These are phyloP conservation scores for Pteronura brasiliensis DNA, from an alignment of 2,113 vertebrate genomes.

Conservation along the genomic window DNA sequence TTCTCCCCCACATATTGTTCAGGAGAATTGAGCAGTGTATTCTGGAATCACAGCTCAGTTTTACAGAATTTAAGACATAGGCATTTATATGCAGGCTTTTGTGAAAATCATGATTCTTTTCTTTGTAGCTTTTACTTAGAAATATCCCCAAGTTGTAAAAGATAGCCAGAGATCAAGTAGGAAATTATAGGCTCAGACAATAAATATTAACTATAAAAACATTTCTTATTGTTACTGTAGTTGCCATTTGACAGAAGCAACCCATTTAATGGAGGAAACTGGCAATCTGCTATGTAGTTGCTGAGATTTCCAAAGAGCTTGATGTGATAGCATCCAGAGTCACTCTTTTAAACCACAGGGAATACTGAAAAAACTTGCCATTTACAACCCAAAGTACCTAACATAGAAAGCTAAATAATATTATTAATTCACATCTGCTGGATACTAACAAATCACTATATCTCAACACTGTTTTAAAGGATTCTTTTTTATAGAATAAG, in stretches of 20 bases:
- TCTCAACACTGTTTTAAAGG: not conserved
- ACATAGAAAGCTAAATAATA: not conserved
- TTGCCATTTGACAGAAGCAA: slow-evolving; percentile 36
- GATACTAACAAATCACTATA: not conserved
- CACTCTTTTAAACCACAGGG: slow-evolving; percentile 37
- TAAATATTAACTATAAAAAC: slow-evolving; percentile 8
- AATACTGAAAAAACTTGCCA: slow-evolving; percentile 42
- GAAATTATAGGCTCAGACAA: slow-evolving; percentile 23
- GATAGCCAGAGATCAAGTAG: not conserved
- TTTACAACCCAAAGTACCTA: not conserved
- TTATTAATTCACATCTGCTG: not conserved
- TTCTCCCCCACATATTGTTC: not conserved
- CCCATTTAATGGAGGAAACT: slow-evolving; percentile 24
- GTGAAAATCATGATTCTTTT: not conserved
- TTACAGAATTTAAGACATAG: not conserved
- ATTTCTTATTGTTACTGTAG: slow-evolving; percentile 34
- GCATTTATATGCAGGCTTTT: not conserved
- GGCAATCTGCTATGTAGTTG: not conserved
- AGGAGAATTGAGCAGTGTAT: not conserved
- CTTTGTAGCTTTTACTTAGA: slow-evolving; percentile 28
- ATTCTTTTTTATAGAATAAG: not conserved
- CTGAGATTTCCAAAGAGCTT: slow-evolving; percentile 6
- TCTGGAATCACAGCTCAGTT: not conserved
- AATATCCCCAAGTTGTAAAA: slow-evolving; percentile 40
- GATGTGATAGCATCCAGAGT: not conserved